A percentile compares a stretch with the other conserved stretches of the same genome.
Evolutionary conservation across 2,888 invertebrate species (phyloP).

Genomic region (Oxytorus armatus): DNA sequence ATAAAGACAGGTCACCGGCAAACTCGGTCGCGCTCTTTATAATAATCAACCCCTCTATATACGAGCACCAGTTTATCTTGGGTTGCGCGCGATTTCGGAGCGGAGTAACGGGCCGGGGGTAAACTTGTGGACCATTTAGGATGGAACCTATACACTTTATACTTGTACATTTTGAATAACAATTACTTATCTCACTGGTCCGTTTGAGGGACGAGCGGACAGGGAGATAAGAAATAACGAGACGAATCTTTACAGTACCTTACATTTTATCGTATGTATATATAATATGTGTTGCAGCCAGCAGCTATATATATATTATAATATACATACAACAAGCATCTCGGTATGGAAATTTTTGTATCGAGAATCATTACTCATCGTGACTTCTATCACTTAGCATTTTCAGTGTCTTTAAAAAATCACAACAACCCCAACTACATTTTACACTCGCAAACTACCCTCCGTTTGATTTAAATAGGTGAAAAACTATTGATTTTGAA

Average conservation of each 20-base stretch:
- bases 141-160: constrained; percentile 66
- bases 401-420: no score
- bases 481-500: no score
- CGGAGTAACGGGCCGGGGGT: constrained; percentile 36
- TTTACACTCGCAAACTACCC: no score
- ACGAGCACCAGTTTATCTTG: constrained; percentile 82
- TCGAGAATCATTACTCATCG: no score
- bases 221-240: constrained; percentile 29
- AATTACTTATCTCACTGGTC: constrained; percentile 60
- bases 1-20: constrained; percentile 63
- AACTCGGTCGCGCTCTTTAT: constrained; percentile 60
- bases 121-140: constrained; percentile 50
- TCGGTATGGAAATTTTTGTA: no score
- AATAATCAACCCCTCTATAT: constrained; percentile 81
- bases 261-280: neutral
- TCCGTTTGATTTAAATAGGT: no score
- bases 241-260: neutral
- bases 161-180: constrained; percentile 82
- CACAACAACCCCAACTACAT: no score
- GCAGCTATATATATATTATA: neutral
- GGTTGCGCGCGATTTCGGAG: constrained; percentile 62
- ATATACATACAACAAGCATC: no score
- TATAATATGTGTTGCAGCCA: neutral
- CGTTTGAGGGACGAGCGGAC: constrained; percentile 44
- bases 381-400: no score